These are phyloP conservation scores for Eristalis pertinax DNA, from an alignment of 2,888 invertebrate species.

Conservation along the genomic window DNA sequence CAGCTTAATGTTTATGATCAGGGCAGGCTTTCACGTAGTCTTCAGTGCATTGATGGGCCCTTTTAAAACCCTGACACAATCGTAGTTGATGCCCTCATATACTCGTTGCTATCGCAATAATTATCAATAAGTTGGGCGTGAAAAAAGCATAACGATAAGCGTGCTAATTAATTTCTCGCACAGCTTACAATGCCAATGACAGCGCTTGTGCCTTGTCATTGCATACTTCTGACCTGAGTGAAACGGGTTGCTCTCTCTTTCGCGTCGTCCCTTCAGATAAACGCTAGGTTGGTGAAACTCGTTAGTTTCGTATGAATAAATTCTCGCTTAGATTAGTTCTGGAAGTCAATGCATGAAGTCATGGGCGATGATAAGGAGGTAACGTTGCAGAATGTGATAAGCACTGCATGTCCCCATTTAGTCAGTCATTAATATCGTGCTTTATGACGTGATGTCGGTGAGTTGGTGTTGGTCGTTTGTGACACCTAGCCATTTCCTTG, in stretches of 20 bases:
- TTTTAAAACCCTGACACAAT: background rate
- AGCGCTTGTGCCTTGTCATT: background rate
- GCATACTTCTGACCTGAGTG: no score
- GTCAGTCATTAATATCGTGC: background rate
- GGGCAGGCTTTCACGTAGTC: background rate
- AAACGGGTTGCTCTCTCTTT: background rate
- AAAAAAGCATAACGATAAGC: background rate
- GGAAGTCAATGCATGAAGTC: background rate
- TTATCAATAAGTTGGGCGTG: background rate
- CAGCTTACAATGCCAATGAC: slow-evolving; percentile 11
- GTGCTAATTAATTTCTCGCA: slow-evolving; percentile 17
- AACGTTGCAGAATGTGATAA: background rate
- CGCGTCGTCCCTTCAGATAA: background rate
- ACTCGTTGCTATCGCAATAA: background rate
- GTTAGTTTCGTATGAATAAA: background rate
- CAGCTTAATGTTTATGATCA: background rate
- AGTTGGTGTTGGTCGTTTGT: background rate
- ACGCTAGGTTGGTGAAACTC: background rate
- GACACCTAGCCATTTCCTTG: background rate
- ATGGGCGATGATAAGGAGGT: background rate
- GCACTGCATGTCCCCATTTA: background rate
- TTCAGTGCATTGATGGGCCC: no score
- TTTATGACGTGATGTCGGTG: background rate
- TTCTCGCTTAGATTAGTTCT: background rate
- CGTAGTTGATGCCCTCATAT: background rate